Evolutionary conservation across 2,888 invertebrate genomes (phyloP).

Genomic region (Plebejus anna): DNA sequence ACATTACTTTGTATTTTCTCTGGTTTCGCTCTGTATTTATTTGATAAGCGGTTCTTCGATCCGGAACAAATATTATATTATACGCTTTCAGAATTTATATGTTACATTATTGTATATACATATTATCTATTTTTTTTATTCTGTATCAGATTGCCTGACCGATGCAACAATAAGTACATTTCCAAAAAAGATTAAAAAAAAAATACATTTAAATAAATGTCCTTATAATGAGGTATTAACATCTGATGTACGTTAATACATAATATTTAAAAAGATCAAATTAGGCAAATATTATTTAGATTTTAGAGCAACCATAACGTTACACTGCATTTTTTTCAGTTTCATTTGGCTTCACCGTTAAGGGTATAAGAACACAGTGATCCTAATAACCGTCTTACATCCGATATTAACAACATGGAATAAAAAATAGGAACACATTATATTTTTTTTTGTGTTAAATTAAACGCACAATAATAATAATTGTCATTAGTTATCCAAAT

Average conservation of each 20-base stretch:
- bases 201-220: too few species aligned
- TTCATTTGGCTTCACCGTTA: too few species aligned
- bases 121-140: neutral
- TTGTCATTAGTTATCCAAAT: neutral
- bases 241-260: too few species aligned
- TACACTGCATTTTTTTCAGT: too few species aligned
- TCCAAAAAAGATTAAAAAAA: too few species aligned
- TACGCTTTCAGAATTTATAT: neutral
- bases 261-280: too few species aligned
- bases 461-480: neutral
- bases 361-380: too few species aligned
- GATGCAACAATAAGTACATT: too few species aligned
- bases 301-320: too few species aligned
- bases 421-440: neutral
- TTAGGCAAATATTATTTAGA: too few species aligned
- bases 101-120: neutral
- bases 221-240: too few species aligned
- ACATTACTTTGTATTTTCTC: constrained; percentile 28
- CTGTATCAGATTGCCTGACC: neutral
- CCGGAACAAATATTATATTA: neutral
- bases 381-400: too few species aligned
- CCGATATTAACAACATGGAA: neutral
- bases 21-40: constrained; percentile 18
- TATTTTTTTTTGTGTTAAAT: neutral
- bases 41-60: neutral